A percentile compares a stretch with the other conserved stretches of the same genome.
Evolutionary conservation across 64 coral and sea anemone species (phyloP).

Genomic region (Stylophora pistillata): DNA sequence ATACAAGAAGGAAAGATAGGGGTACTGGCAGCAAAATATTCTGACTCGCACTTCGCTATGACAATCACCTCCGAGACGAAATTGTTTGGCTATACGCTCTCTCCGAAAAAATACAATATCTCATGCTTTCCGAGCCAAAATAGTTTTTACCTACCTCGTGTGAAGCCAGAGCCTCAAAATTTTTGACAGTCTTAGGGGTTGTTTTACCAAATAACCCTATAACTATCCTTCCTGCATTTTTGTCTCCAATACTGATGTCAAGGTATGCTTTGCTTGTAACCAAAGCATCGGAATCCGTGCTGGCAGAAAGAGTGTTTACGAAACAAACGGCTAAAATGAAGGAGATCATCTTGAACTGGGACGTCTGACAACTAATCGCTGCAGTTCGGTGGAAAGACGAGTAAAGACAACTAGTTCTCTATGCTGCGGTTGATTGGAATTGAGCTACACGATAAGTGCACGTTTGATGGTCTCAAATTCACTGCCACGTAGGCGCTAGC

Average conservation of each 20-base stretch:
- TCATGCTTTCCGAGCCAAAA: not conserved
- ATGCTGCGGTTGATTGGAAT: too few species aligned
- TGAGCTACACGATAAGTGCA: not conserved
- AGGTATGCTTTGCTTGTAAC: constrained; percentile 65
- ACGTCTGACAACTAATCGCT: not conserved
- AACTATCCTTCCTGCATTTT: constrained; percentile 34
- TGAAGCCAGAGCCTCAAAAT: constrained; percentile 42
- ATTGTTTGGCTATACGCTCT: not conserved
- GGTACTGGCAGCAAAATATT: too few species aligned
- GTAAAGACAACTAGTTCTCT: not conserved
- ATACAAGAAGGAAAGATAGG: too few species aligned
- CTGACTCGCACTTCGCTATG: too few species aligned
- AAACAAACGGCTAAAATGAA: not conserved
- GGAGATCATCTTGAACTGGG: not conserved
- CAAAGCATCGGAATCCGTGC: constrained; percentile 24
- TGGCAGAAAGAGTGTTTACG: not conserved
- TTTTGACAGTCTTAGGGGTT: constrained; percentile 49
- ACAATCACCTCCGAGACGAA: too few species aligned
- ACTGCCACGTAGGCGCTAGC: not conserved
- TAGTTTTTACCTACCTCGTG: constrained; percentile 39
- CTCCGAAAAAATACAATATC: not conserved
- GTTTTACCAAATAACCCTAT: constrained; percentile 59
- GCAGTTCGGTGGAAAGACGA: not conserved
- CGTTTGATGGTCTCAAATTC: not conserved
- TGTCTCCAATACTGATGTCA: constrained; percentile 35